Base-by-base conservation (phyloP, 2,113 vertebrate genomes). In the Crotalus horridus region DNA sequence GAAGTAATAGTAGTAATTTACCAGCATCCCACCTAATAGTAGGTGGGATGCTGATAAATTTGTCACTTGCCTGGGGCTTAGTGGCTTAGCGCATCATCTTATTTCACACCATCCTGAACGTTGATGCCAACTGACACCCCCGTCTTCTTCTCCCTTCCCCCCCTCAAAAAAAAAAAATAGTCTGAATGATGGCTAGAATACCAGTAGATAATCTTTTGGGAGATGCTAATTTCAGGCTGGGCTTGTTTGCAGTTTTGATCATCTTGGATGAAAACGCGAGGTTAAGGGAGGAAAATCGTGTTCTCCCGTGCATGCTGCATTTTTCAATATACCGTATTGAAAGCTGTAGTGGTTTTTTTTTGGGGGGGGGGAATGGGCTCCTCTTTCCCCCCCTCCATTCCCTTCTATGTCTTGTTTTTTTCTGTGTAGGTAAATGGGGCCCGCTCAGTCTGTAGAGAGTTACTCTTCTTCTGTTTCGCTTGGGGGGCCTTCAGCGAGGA, bases 401-500 rank as follows among this genome's bases (percentile, higher is more conserved):
- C 91, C 46, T 23, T 92, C 43, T 85, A 93, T 95, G 94, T 96
- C 95, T 96, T 96, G 96, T 95, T 97, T 96, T 96, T 96, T 95
- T 91, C 92, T 96, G 94, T 61, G 96, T 96, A 95, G 95, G 94
- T 96, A 95, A 95, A 96, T 93, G 94, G 94, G 95, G 94, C 95
- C 96, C 94, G 93, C 46, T 96, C 89, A 86, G 96, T 96, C 97
- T 96, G 87, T 93, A 93, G 96, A 97, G 96, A 95, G 95, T 97
- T 97, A 96, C 17, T 95, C 96, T 96, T 97, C 87, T 95, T 95
- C 1, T 94, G 94, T 94, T 95, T 96, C 96, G 96, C 96, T 97
- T 96, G 96, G 96, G 96, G 96, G 97, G 96, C 96, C 96, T 95
- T 97, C 96, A 97, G 96, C 96, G 94, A 96, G 96, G 95, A 95